Conservation (phyloP, 2,888 invertebrate species). For the Xestoiulus laeticollis region DNA sequence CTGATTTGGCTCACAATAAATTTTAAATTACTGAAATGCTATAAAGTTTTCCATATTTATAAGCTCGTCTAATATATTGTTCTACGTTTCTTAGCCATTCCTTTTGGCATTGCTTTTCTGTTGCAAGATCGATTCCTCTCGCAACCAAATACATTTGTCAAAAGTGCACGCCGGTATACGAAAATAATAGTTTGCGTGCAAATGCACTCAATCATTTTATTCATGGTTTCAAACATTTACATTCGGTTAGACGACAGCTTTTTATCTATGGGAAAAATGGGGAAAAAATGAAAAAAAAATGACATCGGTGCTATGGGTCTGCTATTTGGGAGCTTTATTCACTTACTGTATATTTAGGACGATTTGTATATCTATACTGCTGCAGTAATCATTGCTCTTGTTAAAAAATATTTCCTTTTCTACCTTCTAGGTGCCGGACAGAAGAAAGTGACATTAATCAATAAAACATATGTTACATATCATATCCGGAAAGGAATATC, state of each 20-base stretch:
- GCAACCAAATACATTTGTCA: conserved; percentile 40
- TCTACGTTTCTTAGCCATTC: background rate
- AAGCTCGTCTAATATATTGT: background rate
- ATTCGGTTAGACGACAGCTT: conserved; percentile 40
- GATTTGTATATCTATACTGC: background rate
- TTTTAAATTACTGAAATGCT: conserved; percentile 22
- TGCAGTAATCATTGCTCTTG: background rate
- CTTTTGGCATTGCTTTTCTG: background rate
- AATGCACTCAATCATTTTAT: conserved; percentile 46
- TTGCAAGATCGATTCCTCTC: conserved; percentile 19
- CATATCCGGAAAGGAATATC: background rate
- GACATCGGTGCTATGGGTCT: conserved; percentile 15
- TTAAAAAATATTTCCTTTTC: background rate
- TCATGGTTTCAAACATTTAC: conserved; percentile 42
- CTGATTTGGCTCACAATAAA: background rate
- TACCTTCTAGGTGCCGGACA: background rate
- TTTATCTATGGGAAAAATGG: conserved; percentile 35
- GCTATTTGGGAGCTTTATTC: background rate
- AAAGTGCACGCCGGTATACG: background rate
- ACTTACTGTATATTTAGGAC: background rate
- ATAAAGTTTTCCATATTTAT: conserved; percentile 13
- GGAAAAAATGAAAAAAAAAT: conserved; percentile 22
- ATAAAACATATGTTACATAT: background rate
- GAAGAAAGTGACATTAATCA: background rate
- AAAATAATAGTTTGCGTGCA: conserved; percentile 45